phyloP scores from a whole-genome alignment of 2,113 vertebrate genomes.

The Lamprotornis superbus region DNA sequence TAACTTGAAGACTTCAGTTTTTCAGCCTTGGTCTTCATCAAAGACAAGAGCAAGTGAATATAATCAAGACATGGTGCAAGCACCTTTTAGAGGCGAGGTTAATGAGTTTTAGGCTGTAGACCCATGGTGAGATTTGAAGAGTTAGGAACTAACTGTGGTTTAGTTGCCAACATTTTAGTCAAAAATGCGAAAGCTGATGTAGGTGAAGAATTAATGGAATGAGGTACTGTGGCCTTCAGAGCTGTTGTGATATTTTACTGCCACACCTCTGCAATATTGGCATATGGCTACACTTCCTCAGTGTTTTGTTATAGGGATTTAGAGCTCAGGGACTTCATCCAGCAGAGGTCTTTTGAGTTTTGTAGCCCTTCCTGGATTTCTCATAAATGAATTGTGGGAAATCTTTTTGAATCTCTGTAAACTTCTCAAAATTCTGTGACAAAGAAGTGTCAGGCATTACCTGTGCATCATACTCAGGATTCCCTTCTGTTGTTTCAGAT shows the following conservation, averaged over 20 bases:
- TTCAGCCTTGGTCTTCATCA: background rate
- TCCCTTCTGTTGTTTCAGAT: background rate
- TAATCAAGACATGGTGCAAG: background rate
- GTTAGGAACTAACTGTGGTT: background rate
- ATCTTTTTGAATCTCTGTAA: background rate
- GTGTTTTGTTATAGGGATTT: background rate
- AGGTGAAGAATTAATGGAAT: background rate
- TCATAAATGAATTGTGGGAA: background rate
- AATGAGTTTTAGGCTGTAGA: background rate
- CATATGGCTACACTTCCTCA: background rate
- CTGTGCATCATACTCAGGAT: rapidly evolving
- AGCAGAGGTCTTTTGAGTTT: background rate
- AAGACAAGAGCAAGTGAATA: rapidly evolving
- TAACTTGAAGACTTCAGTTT: background rate
- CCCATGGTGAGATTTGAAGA: background rate
- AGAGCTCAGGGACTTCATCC: background rate
- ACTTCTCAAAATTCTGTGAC: background rate
- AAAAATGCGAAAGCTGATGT: background rate
- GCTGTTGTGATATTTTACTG: background rate
- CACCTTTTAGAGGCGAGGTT: background rate
- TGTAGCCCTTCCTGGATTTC: background rate
- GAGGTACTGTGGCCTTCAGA: background rate
- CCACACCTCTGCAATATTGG: background rate
- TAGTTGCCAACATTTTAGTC: background rate
- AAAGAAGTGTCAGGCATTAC: background rate